Evolutionary conservation across 2,888 invertebrate genomes (phyloP).

Genomic region (Heliconius charithonia): DNA sequence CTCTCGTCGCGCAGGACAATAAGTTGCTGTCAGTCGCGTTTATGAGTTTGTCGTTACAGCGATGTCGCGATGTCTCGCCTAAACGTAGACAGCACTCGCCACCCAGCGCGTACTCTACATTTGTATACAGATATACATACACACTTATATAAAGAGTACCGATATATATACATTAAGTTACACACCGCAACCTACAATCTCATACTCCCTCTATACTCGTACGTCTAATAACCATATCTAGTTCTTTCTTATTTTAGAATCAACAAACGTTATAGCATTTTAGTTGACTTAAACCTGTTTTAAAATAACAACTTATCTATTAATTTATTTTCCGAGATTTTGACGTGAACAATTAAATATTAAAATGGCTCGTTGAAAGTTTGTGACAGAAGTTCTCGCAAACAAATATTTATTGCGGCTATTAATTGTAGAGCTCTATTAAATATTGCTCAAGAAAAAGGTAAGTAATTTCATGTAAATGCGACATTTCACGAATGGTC

Average conservation of each 20-base stretch:
- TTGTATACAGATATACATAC: not conserved
- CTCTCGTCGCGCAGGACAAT: conserved; percentile 69
- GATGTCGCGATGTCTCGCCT: conserved; percentile 52
- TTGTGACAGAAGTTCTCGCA: conserved; percentile 29
- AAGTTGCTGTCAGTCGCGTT: conserved; percentile 69
- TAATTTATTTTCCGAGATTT: not conserved
- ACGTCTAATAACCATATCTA: not conserved
- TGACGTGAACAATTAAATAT: conserved; percentile 17
- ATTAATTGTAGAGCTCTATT: conserved; percentile 29
- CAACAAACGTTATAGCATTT: not conserved
- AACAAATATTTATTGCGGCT: conserved; percentile 29
- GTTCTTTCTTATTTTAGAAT: not conserved
- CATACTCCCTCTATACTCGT: not conserved
- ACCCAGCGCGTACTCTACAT: conserved; percentile 65
- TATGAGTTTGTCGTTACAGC: conserved; percentile 70
- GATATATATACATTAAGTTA: not conserved
- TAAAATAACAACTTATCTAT: not conserved
- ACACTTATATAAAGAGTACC: not conserved
- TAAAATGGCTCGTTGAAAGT: conserved; percentile 26
- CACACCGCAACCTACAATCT: not conserved
- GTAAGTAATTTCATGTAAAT: conserved; percentile 61
- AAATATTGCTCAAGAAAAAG: conserved; percentile 40
- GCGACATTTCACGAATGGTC: conserved; percentile 64
- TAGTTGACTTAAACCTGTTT: not conserved
- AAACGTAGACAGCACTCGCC: conserved; percentile 49